Percentiles rank a stretch among this genome's conserved stretches.
phyloP scores from a whole-genome alignment of 1,140 invertebrate species.

The Pomacea maculata region DNA sequence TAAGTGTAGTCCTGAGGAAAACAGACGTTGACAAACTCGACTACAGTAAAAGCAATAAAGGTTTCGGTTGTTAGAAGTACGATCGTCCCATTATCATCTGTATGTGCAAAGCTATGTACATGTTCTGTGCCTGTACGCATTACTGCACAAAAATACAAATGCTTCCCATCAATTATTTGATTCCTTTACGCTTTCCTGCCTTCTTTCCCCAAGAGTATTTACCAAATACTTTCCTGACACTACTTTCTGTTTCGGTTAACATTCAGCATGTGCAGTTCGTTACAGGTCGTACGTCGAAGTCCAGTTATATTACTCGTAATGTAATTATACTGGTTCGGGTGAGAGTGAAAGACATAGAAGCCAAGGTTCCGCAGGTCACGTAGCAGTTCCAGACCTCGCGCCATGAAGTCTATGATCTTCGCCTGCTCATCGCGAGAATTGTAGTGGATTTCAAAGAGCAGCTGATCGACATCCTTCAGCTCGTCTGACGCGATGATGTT shows the following conservation, averaged over 20 bases:
- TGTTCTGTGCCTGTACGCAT: too few relatives aligned
- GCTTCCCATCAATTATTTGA: too few relatives aligned
- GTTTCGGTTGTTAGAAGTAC: too few relatives aligned
- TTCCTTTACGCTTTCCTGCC: too few relatives aligned
- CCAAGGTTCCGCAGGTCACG: not conserved
- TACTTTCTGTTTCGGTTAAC: not conserved
- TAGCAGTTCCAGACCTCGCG: not conserved
- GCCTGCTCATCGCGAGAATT: not conserved
- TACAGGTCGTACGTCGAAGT: not conserved
- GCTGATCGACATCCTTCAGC: slow-evolving; percentile 20
- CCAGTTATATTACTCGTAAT: not conserved
- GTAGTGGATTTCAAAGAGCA: not conserved
- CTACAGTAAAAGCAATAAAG: too few relatives aligned
- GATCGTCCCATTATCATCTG: too few relatives aligned
- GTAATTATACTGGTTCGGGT: not conserved
- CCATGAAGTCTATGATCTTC: not conserved
- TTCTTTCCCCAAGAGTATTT: too few relatives aligned
- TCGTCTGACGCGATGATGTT: not conserved
- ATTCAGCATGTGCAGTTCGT: not conserved
- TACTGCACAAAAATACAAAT: too few relatives aligned
- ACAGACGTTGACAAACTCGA: too few relatives aligned
- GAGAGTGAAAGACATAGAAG: not conserved
- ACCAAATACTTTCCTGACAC: too few relatives aligned
- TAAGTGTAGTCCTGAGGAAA: too few relatives aligned
- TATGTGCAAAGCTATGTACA: too few relatives aligned